Percentiles rank a stretch among this genome's conserved stretches.
These are phyloP conservation scores for Tenualosa ilisha DNA, from an alignment of 2,797 vertebrate genomes.

Conservation along the genomic window DNA sequence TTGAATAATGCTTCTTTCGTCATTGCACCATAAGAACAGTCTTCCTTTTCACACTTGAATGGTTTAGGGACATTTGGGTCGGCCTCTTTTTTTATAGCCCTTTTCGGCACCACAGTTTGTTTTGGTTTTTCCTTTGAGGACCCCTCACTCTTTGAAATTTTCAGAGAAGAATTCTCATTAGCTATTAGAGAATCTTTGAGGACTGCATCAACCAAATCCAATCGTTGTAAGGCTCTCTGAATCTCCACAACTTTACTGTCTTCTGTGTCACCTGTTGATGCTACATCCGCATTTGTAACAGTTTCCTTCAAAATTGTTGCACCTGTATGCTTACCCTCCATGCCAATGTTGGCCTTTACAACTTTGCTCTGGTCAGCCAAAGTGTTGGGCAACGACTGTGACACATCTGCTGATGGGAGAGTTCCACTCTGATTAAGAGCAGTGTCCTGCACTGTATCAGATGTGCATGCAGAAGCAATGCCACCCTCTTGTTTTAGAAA, in stretches of 20 bases:
- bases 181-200: slow-evolving; percentile 36
- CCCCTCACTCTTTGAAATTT: not conserved
- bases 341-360: slow-evolving; percentile 16
- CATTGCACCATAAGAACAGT: slow-evolving; percentile 95
- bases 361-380: slow-evolving; percentile 24
- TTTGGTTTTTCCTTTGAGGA: not conserved
- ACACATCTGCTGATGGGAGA: slow-evolving; percentile 23
- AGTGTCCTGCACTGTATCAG: slow-evolving; percentile 65
- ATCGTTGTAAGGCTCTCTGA: slow-evolving; percentile 85
- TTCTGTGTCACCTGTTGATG: slow-evolving; percentile 39
- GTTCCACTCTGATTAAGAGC: slow-evolving; percentile 52
- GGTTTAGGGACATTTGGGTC: slow-evolving; percentile 82
- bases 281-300: not conserved
- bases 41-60: slow-evolving; percentile 89
- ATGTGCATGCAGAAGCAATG: slow-evolving; percentile 72
- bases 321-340: not conserved
- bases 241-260: slow-evolving; percentile 89
- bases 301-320: not conserved
- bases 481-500: slow-evolving; percentile 79
- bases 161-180: slow-evolving; percentile 28
- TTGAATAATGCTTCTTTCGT: slow-evolving; percentile 98
- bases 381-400: slow-evolving; percentile 20
- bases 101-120: slow-evolving; percentile 1
- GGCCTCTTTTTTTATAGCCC: not conserved
- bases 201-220: slow-evolving; percentile 82